Conservation (phyloP, 1,140 invertebrate species). For the Anadara kagoshimensis region DNA sequence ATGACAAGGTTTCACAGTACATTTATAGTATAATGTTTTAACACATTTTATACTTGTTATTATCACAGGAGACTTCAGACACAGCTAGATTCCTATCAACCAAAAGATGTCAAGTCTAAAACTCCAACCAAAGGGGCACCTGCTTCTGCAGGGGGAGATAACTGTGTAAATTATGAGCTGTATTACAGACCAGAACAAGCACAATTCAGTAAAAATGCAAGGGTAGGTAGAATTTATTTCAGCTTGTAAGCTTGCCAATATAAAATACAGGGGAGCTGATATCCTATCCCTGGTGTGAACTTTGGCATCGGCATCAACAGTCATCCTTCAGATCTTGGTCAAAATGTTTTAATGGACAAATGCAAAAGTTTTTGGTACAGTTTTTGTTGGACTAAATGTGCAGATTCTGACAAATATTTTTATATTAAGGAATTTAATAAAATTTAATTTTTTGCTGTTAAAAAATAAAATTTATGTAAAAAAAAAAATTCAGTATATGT, state of each 20-base stretch:
- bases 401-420: too few species aligned
- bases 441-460: too few species aligned
- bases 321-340: too few species aligned
- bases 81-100: constrained; percentile 61
- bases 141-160: constrained; percentile 22
- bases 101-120: constrained; percentile 40
- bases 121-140: constrained; percentile 8
- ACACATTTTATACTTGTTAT: not conserved
- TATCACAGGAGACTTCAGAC: constrained; percentile 59
- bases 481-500: too few species aligned
- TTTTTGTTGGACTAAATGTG: too few species aligned
- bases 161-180: constrained; percentile 78
- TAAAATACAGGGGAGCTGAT: not conserved
- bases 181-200: constrained; percentile 79
- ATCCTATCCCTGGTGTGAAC: not conserved
- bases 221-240: constrained; percentile 75
- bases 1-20: too few species aligned
- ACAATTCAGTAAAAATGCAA: constrained; percentile 82
- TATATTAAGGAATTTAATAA: too few species aligned
- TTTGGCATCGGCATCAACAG: too few species aligned
- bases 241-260: not conserved
- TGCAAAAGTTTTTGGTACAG: too few species aligned
- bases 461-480: too few species aligned
- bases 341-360: too few species aligned
- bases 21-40: too few species aligned